Percentiles rank a stretch among this genome's conserved stretches.
These are phyloP conservation scores for Cabera pusaria DNA, from an alignment of 2,888 invertebrate genomes.

Conservation along the genomic window DNA sequence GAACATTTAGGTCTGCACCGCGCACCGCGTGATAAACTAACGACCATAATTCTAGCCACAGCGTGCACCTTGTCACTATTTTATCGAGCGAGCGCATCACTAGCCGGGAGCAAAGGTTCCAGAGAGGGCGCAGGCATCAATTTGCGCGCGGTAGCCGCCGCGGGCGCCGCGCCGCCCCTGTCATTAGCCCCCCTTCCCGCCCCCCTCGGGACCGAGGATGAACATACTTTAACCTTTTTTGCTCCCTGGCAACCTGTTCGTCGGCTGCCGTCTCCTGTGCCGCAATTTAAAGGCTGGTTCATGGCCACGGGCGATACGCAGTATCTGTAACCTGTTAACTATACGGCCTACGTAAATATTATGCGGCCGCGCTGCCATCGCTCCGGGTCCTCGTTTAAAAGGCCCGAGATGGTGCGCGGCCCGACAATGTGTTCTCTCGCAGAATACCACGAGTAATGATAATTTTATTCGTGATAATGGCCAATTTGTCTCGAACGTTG, in stretches of 20 bases:
- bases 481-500: constrained; percentile 28
- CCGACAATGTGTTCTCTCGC: constrained; percentile 29
- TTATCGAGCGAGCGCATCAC: constrained; percentile 75
- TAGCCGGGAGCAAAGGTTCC: constrained; percentile 81
- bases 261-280: constrained; percentile 70
- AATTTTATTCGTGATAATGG: constrained; percentile 34
- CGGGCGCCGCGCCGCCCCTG: constrained; percentile 82
- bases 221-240: constrained; percentile 82
- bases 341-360: constrained; percentile 59
- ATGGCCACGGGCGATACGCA: constrained; percentile 78
- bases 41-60: constrained; percentile 38
- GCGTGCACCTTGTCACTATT: constrained; percentile 63
- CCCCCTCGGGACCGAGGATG: constrained; percentile 45
- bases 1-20: constrained; percentile 13
- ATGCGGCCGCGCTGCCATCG: constrained; percentile 55
- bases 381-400: constrained; percentile 36
- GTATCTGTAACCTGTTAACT: constrained; percentile 64
- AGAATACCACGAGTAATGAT: constrained; percentile 26
- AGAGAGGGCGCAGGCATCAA: constrained; percentile 79
- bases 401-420: constrained; percentile 18
- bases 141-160: constrained; percentile 81
- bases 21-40: constrained; percentile 20
- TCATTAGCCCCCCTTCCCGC: constrained; percentile 65
- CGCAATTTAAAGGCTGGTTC: constrained; percentile 76
- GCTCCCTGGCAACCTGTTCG: constrained; percentile 80